Percentiles rank a stretch among this genome's conserved stretches.
Evolutionary conservation across 2,888 invertebrate genomes (phyloP).

Genomic region (Conops quadrifasciatus): DNA sequence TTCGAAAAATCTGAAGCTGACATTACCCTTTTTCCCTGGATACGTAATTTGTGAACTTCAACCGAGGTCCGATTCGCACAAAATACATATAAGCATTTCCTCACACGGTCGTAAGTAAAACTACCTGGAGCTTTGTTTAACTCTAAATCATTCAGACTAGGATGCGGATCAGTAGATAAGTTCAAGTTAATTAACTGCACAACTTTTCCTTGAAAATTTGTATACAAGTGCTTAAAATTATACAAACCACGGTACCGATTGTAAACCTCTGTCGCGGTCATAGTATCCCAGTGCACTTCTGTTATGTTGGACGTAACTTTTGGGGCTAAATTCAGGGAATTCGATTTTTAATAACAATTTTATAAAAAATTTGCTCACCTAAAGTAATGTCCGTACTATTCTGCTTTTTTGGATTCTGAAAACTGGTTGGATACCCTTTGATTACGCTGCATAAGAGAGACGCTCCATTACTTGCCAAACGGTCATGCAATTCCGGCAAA

Average conservation of each 20-base stretch:
- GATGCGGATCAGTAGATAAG: slow-evolving; percentile 35
- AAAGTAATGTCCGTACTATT: slow-evolving; percentile 71
- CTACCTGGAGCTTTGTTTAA: slow-evolving; percentile 67
- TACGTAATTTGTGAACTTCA: slow-evolving; percentile 71
- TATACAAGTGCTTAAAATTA: slow-evolving; percentile 71
- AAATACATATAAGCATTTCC: slow-evolving; percentile 71
- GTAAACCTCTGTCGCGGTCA: slow-evolving; percentile 73
- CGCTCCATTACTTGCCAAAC: slow-evolving; percentile 76
- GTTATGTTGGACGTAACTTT: slow-evolving; percentile 73
- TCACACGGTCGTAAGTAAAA: slow-evolving; percentile 70
- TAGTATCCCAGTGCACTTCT: slow-evolving; percentile 72
- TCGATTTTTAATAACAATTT: background rate
- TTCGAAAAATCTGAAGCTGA: slow-evolving; percentile 84
- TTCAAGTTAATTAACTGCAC: slow-evolving; percentile 73
- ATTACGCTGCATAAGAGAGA: slow-evolving; percentile 73
- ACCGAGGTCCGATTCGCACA: slow-evolving; percentile 75
- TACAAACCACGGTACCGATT: slow-evolving; percentile 77
- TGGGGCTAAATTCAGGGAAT: slow-evolving; percentile 71
- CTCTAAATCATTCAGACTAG: background rate
- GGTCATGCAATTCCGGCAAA: slow-evolving; percentile 72
- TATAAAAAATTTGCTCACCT: slow-evolving; percentile 68
- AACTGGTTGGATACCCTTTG: slow-evolving; percentile 69
- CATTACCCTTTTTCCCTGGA: slow-evolving; percentile 78
- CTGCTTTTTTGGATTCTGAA: slow-evolving; percentile 72
- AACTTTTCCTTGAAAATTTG: slow-evolving; percentile 70